Conservation (phyloP, 1,140 invertebrate species). For the Physella acuta region DNA sequence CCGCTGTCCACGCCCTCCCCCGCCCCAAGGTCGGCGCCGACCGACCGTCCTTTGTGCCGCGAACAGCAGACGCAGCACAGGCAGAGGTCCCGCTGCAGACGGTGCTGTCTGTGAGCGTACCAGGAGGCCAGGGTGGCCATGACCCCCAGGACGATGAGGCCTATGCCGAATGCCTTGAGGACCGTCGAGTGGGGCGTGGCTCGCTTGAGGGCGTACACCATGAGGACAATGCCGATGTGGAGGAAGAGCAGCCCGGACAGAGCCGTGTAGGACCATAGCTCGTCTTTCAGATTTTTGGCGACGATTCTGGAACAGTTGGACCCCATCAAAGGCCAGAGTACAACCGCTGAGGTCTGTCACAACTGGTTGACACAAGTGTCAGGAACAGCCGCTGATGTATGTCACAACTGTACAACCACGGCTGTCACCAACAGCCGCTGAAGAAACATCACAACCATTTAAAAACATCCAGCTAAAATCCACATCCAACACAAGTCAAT, state of each 20-base stretch:
- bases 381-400: too few relatives aligned
- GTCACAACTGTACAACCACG: too few relatives aligned
- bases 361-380: too few relatives aligned
- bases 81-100: not conserved
- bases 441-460: too few relatives aligned
- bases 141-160: constrained; percentile 8
- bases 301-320: constrained; percentile 9
- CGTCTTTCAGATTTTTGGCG: constrained; percentile 13
- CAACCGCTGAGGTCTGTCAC: not conserved
- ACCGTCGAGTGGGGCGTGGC: constrained; percentile 6
- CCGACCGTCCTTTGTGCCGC: not conserved
- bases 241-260: constrained; percentile 14
- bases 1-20: not conserved
- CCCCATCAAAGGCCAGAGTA: constrained; percentile 9
- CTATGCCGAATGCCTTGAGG: constrained; percentile 9
- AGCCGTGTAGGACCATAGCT: constrained; percentile 20
- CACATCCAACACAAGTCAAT: too few relatives aligned
- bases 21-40: not conserved
- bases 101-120: constrained; percentile 16
- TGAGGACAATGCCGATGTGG: constrained; percentile 13
- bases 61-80: not conserved
- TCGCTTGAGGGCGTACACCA: constrained; percentile 19
- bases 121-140: constrained; percentile 19
- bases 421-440: too few relatives aligned
- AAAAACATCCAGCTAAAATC: too few relatives aligned